phyloP scores from a whole-genome alignment of 23 tunicate species.

The Trididemnum nubilum region DNA sequence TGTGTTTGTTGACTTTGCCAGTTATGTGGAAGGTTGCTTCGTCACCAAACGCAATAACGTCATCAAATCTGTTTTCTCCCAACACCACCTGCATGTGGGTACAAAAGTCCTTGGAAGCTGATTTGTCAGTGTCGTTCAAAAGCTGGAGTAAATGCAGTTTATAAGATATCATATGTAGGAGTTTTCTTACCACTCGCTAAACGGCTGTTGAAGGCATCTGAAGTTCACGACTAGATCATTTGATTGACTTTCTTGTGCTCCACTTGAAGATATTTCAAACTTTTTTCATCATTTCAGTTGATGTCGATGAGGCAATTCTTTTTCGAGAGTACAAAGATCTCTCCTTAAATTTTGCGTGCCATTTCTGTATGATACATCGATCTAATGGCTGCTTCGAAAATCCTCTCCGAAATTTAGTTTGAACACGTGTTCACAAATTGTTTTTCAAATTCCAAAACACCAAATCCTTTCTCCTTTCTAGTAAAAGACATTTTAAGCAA shows the following conservation, averaged over 20 bases:
- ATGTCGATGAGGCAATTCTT: neutral
- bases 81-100: neutral
- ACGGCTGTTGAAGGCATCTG: constrained; percentile 17
- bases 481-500: constrained; percentile 1
- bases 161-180: neutral
- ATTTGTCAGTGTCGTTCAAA: neutral
- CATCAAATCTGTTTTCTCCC: neutral
- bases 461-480: neutral
- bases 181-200: constrained; percentile 10
- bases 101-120: neutral
- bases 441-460: constrained; percentile 20
- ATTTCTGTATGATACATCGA: constrained; percentile 1
- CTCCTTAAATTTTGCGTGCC: constrained; percentile 18
- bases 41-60: neutral
- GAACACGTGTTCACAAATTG: constrained; percentile 2
- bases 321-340: neutral
- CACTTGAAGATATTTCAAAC: neutral
- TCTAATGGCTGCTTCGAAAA: constrained; percentile 10
- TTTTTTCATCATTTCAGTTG: neutral
- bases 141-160: neutral
- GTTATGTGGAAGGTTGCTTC: neutral
- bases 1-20: constrained; percentile 3
- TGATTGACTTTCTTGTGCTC: constrained; percentile 9
- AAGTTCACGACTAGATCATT: constrained; percentile 7
- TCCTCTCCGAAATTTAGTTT: constrained; percentile 5